Conservation (phyloP, 1,140 invertebrate species). For the Galleria mellonella region DNA sequence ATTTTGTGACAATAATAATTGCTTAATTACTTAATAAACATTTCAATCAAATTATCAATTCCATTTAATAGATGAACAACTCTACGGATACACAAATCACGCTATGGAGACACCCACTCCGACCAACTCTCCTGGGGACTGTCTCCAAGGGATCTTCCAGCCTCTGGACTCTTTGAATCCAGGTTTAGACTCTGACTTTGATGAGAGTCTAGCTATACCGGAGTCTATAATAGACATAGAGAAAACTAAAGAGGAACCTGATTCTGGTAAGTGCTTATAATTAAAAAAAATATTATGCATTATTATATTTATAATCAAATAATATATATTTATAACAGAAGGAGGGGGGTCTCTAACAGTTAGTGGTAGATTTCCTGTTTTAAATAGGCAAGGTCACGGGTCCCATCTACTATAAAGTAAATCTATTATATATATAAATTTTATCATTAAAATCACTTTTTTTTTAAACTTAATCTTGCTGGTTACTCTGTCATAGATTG, state of each 20-base stretch:
- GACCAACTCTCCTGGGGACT: slow-evolving; percentile 37
- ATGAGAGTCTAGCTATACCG: slow-evolving; percentile 67
- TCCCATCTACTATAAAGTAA: too few relatives aligned
- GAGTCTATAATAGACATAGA: slow-evolving; percentile 57
- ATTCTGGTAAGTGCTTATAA: slow-evolving; percentile 23
- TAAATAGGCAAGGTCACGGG: too few relatives aligned
- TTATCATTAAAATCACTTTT: too few relatives aligned
- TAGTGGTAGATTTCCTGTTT: too few relatives aligned
- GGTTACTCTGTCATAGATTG: too few relatives aligned
- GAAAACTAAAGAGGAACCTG: slow-evolving; percentile 40
- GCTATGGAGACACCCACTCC: slow-evolving; percentile 62
- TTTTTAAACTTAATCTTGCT: too few relatives aligned
- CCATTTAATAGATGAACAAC: slow-evolving; percentile 54
- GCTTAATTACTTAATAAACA: background rate
- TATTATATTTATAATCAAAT: too few relatives aligned
- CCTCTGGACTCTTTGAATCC: slow-evolving; percentile 49
- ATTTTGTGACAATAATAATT: too few relatives aligned
- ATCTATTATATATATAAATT: too few relatives aligned
- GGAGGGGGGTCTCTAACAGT: too few relatives aligned
- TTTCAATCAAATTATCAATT: background rate
- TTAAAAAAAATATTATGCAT: too few relatives aligned
- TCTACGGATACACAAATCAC: slow-evolving; percentile 63
- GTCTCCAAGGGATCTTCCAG: slow-evolving; percentile 49
- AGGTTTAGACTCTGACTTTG: slow-evolving; percentile 60
- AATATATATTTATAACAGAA: too few relatives aligned